phyloP scores from a whole-genome alignment of 2,888 invertebrate genomes.

The Neoascia interrupta region DNA sequence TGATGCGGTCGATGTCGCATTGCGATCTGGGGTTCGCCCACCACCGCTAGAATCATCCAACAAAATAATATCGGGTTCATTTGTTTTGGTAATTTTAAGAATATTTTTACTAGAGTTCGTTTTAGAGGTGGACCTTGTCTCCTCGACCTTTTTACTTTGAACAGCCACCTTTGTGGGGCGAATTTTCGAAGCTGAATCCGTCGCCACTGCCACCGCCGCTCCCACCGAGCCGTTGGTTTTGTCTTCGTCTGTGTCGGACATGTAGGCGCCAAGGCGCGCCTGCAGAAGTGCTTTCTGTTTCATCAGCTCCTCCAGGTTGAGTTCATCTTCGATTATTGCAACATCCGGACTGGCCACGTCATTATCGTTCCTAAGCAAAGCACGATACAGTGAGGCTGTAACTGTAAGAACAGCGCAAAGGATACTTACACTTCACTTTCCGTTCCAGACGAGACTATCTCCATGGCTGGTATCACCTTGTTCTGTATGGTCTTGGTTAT shows the following conservation, averaged over 20 bases:
- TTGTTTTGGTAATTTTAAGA: slow-evolving; percentile 77
- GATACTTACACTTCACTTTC: slow-evolving; percentile 82
- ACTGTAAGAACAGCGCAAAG: background rate
- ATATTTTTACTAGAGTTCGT: slow-evolving; percentile 79
- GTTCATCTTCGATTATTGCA: slow-evolving; percentile 89
- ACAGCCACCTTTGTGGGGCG: slow-evolving; percentile 35
- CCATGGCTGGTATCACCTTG: slow-evolving; percentile 80
- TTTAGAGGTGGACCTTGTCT: slow-evolving; percentile 64
- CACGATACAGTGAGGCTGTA: background rate
- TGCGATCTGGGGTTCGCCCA: slow-evolving; percentile 79
- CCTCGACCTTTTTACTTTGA: slow-evolving; percentile 58
- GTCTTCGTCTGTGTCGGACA: slow-evolving; percentile 84
- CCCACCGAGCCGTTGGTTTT: slow-evolving; percentile 77
- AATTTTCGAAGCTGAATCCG: slow-evolving; percentile 45
- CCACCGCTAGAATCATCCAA: slow-evolving; percentile 85
- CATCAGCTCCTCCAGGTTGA: slow-evolving; percentile 93
- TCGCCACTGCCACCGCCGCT: slow-evolving; percentile 56
- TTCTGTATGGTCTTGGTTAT: slow-evolving; percentile 80
- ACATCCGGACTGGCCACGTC: slow-evolving; percentile 87
- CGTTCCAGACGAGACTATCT: slow-evolving; percentile 85
- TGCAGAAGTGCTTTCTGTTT: slow-evolving; percentile 91
- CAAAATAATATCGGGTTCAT: slow-evolving; percentile 82
- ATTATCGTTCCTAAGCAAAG: slow-evolving; percentile 78
- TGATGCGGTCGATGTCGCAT: slow-evolving; percentile 68
- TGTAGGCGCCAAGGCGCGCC: slow-evolving; percentile 88